Conservation (phyloP, 2,888 invertebrate species). For the Oxystoma pomonae region DNA sequence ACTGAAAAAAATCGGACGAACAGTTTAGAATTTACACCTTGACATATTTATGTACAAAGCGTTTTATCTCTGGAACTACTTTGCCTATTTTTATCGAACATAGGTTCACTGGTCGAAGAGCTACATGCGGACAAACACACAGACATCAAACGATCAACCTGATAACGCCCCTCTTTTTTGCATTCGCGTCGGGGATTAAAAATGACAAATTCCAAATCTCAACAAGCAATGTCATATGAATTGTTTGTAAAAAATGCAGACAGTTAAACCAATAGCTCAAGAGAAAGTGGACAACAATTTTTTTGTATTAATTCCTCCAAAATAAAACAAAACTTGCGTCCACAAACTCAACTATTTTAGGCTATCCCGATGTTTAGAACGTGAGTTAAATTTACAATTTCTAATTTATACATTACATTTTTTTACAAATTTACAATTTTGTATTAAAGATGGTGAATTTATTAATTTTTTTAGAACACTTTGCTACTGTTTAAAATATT, state of each 20-base stretch:
- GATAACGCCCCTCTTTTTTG: too few relatives aligned
- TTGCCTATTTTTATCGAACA: too few relatives aligned
- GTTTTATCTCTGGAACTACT: too few relatives aligned
- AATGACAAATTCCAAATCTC: slow-evolving; percentile 18
- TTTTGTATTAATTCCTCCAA: not conserved
- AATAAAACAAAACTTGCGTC: not conserved
- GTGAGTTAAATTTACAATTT: too few relatives aligned
- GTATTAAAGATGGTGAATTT: not conserved
- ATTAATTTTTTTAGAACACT: not conserved
- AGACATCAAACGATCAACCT: too few relatives aligned
- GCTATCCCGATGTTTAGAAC: slow-evolving; percentile 17
- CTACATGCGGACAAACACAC: too few relatives aligned
- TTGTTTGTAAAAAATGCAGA: slow-evolving; percentile 16
- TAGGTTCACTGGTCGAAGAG: too few relatives aligned
- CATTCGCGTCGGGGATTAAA: slow-evolving; percentile 13
- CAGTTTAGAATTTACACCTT: too few relatives aligned
- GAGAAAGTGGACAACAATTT: not conserved
- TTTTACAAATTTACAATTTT: not conserved
- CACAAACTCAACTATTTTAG: slow-evolving; percentile 10
- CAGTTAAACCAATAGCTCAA: slow-evolving; percentile 12
- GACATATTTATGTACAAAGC: too few relatives aligned
- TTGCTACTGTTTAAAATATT: slow-evolving; percentile 3
- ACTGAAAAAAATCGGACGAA: too few relatives aligned
- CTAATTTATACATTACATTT: not conserved
- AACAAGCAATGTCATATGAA: slow-evolving; percentile 21